These are phyloP conservation scores for Nasua narica DNA, from an alignment of 2,797 vertebrate genomes.

Conservation along the genomic window DNA sequence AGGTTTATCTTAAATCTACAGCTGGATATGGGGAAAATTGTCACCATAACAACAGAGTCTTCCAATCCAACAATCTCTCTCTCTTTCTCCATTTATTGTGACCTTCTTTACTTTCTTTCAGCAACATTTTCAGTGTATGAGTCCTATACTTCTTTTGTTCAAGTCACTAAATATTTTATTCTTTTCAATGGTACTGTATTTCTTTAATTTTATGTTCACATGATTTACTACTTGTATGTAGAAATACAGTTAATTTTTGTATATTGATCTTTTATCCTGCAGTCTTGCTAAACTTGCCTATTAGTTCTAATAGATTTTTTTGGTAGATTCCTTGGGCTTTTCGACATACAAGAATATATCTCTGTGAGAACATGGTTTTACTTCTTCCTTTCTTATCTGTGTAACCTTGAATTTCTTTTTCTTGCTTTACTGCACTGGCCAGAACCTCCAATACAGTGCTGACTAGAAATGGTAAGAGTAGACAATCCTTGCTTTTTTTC, in stretches of 20 bases:
- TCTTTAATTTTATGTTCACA: slow-evolving; percentile 8
- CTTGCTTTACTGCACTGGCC: not conserved
- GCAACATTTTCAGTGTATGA: not conserved
- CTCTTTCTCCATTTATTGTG: slow-evolving; percentile 2
- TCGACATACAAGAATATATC: not conserved
- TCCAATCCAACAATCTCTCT: not conserved
- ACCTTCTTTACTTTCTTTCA: not conserved
- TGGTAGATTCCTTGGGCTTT: slow-evolving; percentile 15
- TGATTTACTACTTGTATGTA: not conserved
- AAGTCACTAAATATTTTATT: slow-evolving; percentile 7
- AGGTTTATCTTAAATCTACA: not conserved
- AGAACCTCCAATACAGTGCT: not conserved
- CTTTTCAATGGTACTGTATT: slow-evolving; percentile 22
- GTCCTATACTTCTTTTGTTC: not conserved
- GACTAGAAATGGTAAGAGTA: not conserved
- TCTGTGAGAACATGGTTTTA: not conserved
- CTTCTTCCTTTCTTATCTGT: not conserved
- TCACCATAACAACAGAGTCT: not conserved
- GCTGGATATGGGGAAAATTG: not conserved
- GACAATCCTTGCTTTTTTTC: not conserved
- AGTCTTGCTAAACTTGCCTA: not conserved
- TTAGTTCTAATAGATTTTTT: not conserved
- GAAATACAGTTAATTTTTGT: not conserved
- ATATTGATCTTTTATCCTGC: not conserved
- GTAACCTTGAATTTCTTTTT: slow-evolving; percentile 26